Evolutionary conservation across 2,888 invertebrate genomes (phyloP).

Genomic region (Malachius bipustulatus): DNA sequence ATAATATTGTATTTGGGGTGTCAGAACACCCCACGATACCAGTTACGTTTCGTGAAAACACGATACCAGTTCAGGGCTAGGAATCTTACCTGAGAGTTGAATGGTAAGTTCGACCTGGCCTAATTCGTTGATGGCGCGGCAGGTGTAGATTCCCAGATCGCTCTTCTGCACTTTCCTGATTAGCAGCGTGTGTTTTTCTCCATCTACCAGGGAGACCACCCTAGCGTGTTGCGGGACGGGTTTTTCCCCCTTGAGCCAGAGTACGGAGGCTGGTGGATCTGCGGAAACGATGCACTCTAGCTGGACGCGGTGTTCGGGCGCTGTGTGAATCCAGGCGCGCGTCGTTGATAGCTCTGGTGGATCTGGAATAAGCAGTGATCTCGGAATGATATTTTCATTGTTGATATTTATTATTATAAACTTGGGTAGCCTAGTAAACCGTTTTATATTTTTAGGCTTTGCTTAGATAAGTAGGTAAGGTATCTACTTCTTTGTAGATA

Average conservation of each 20-base stretch:
- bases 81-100: conserved; percentile 60
- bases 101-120: conserved; percentile 60
- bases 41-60: too few relatives aligned
- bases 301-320: conserved; percentile 55
- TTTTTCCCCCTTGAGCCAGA: conserved; percentile 54
- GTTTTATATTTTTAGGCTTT: too few relatives aligned
- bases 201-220: conserved; percentile 37
- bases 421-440: too few relatives aligned
- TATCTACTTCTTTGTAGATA: too few relatives aligned
- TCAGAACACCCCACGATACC: too few relatives aligned
- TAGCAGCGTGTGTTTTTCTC: conserved; percentile 49
- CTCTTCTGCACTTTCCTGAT: conserved; percentile 53
- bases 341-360: conserved; percentile 58
- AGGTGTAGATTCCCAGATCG: conserved; percentile 70
- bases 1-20: too few relatives aligned
- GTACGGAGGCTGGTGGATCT: conserved; percentile 55
- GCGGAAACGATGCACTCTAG: conserved; percentile 58
- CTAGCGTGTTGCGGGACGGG: conserved; percentile 40
- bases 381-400: too few relatives aligned
- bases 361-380: too few relatives aligned
- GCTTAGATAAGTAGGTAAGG: too few relatives aligned
- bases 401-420: too few relatives aligned
- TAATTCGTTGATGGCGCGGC: conserved; percentile 61
- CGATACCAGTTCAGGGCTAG: too few relatives aligned
- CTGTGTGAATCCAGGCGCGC: conserved; percentile 61